Percentiles rank a stretch among this genome's conserved stretches.
phyloP scores from a whole-genome alignment of 2,888 invertebrate genomes.

The Rotaria magnacalcarata region DNA sequence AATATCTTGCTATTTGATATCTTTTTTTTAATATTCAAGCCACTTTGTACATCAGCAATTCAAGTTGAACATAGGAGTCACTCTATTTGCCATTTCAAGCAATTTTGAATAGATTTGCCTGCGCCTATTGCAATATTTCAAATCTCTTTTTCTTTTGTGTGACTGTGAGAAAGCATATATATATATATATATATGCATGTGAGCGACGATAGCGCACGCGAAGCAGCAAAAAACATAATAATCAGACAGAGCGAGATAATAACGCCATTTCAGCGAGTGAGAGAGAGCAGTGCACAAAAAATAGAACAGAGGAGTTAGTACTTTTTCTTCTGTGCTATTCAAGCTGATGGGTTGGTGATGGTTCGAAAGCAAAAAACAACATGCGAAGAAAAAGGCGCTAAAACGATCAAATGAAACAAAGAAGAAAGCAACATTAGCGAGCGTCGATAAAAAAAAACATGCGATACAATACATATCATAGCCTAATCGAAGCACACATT shows the following conservation, averaged over 20 bases:
- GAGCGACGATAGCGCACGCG: conserved; percentile 8
- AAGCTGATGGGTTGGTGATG: neutral
- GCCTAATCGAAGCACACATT: neutral
- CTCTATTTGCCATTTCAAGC: too few species aligned
- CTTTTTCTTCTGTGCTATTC: neutral
- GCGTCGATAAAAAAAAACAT: neutral
- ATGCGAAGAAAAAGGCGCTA: neutral
- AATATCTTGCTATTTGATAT: too few species aligned
- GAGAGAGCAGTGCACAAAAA: neutral
- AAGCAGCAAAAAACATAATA: conserved; percentile 17
- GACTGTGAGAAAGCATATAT: neutral
- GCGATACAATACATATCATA: neutral
- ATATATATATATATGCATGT: neutral
- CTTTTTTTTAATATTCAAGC: too few species aligned
- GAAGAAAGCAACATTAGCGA: conserved; percentile 7
- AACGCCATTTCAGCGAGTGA: neutral
- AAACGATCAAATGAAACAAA: neutral
- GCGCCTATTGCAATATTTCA: neutral
- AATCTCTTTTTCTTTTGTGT: neutral
- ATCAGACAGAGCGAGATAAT: neutral
- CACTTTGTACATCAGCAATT: too few species aligned
- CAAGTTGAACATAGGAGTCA: too few species aligned
- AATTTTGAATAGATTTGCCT: neutral
- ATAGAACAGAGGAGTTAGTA: neutral
- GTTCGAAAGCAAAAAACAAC: neutral